Evolutionary conservation across 1,140 invertebrate genomes (phyloP).

Genomic region (Prorops nasuta): DNA sequence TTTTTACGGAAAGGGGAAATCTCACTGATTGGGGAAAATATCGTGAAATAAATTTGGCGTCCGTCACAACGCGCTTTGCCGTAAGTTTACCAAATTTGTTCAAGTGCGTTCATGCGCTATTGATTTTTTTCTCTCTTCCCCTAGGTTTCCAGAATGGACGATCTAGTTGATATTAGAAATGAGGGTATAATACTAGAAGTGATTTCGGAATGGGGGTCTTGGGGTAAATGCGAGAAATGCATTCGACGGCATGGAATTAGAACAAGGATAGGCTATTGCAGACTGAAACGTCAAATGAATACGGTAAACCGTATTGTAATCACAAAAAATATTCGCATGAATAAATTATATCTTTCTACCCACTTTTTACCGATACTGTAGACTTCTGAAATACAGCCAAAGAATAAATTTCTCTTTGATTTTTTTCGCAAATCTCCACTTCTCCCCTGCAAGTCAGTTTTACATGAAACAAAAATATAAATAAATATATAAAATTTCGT

Average conservation of each 20-base stretch:
- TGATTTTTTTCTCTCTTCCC: constrained; percentile 6
- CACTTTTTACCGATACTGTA: too few species aligned
- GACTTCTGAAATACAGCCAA: neutral
- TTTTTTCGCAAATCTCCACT: constrained; percentile 38
- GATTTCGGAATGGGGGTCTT: constrained; percentile 41
- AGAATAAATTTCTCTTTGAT: constrained; percentile 3
- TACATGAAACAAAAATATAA: neutral
- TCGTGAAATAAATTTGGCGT: constrained; percentile 48
- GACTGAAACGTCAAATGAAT: constrained; percentile 39
- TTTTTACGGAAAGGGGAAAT: constrained; percentile 44
- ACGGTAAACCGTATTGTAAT: constrained; percentile 16
- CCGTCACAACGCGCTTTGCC: constrained; percentile 41
- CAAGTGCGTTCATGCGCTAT: too few species aligned
- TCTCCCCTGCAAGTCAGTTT: constrained; percentile 43
- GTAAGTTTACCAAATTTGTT: constrained; percentile 21
- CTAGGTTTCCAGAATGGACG: constrained; percentile 43
- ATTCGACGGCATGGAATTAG: constrained; percentile 32
- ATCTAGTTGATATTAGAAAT: constrained; percentile 36
- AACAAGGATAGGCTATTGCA: constrained; percentile 35
- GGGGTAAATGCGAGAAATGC: constrained; percentile 43
- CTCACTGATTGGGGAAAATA: constrained; percentile 54
- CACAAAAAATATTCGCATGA: neutral
- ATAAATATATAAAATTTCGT: neutral
- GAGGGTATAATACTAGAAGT: constrained; percentile 43
- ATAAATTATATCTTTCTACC: too few species aligned